A percentile compares a stretch with the other conserved stretches of the same genome.
These are phyloP conservation scores for Gyps fulvus DNA, from an alignment of 2,113 vertebrate species.

Conservation along the genomic window DNA sequence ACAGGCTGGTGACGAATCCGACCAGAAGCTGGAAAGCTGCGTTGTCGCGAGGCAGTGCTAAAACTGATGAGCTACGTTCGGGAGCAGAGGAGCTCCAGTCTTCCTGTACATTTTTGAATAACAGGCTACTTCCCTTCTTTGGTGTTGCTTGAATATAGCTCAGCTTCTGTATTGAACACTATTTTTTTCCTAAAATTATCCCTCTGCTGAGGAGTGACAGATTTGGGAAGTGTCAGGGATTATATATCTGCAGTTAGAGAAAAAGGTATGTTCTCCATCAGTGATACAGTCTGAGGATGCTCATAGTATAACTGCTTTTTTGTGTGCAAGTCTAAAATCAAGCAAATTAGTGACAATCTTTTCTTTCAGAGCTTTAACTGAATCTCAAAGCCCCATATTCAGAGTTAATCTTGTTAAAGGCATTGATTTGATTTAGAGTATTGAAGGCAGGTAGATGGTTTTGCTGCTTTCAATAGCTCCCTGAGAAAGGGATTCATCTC, in stretches of 20 bases:
- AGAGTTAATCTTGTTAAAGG: conserved; percentile 6
- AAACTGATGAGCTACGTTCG: not conserved
- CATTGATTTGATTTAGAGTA: not conserved
- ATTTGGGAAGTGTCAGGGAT: not conserved
- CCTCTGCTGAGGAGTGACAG: not conserved
- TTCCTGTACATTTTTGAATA: not conserved
- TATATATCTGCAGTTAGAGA: not conserved
- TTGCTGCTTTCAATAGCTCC: not conserved
- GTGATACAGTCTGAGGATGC: not conserved
- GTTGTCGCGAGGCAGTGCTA: not conserved
- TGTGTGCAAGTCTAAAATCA: not conserved
- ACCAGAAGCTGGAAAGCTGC: not conserved
- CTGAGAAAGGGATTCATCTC: not conserved
- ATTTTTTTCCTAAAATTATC: not conserved
- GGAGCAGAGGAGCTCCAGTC: not conserved
- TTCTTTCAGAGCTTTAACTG: not conserved
- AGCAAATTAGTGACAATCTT: not conserved
- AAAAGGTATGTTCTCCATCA: not conserved
- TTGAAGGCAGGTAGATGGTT: not conserved
- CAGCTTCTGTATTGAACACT: not conserved
- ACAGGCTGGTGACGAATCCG: not conserved
- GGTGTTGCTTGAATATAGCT: not conserved
- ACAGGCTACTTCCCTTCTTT: not conserved
- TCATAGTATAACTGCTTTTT: not conserved
- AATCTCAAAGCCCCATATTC: not conserved